Base-by-base conservation (phyloP, 1,140 invertebrate genomes). In the Magallana angulata region DNA sequence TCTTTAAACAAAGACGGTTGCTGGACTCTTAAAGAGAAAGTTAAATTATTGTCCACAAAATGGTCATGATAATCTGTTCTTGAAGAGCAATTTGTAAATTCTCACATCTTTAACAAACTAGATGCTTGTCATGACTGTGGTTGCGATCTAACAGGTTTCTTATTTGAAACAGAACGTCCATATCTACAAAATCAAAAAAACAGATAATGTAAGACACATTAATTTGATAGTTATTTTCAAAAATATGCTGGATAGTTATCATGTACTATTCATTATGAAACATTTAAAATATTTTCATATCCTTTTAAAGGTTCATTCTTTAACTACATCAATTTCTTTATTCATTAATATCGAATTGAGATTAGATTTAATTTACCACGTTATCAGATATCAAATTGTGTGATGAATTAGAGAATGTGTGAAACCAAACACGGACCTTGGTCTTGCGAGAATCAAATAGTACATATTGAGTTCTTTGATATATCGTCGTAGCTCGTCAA, bases 391-490 rank as follows among this genome's bases (percentile, higher is more conserved):
- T 62, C 60, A 11, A 62, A 62, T 62, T 12, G 6, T n/a, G 11
- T 62, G 60, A 12, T 16, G 14, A 12, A 62, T n/a, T 7, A 16
- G 9, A 12, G 1, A 16, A n/a, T 62, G n/a, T 48, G 36, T 4
- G 36, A 48, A 48, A 48, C 36, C 5, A 4, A 48, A 48, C 36
- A 48, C 36, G 7, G 14, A 76, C 68, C 68, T 76, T 7, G 68
- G 68, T 30, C 68, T 18, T 12, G 68, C 68, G 9, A 76, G 68
- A 30, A 76, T 76, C 24, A 76, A 24, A 76, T 76, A 76, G 30
- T 76, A 76, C 68, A 76, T 76, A 30, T 76, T 76, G 11, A 76
- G 24, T 76, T 76, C 68, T 12, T 76, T 18, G 11, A 76, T 76
- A 30, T 76, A 76, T 12, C 68, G 68, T 24, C 68, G 18, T 11